Evolutionary conservation across 1,140 invertebrate species (phyloP), one percentile per base, ranked within the genome.

Genomic region (Caenorhabditis latens): DNA sequence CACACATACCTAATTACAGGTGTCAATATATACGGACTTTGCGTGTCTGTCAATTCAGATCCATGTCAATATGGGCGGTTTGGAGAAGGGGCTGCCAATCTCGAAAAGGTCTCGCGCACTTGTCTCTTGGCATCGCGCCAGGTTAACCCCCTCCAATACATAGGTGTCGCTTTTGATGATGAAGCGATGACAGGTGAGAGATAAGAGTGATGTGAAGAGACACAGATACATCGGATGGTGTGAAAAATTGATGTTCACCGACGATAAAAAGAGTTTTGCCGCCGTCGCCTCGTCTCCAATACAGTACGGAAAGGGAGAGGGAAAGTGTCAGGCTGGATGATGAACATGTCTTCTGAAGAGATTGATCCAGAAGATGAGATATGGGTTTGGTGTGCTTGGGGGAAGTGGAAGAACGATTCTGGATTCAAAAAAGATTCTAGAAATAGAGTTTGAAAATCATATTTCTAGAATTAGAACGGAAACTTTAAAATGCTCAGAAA

Each of bases 1-100:
- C 71, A 50, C 71, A 79, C 71, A 79, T 79, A 50, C 71, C 71
- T 79, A 79, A 79, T 79, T 79, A 79, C 71, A 79, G 71, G 71
- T 79, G 71, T 79, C 71, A 79, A 79, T 50, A 79, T 79, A 67
- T 50, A 48, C 46, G 46, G 65, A 21, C 50, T 24, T 14, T 53
- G 46, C 46, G 46, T 79, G 71, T 79, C 71, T 79, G 71, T 79
- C 71, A 79, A 8, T 50, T 79, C 19, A 11, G 71, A 79, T 79
- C 46, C 46, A 50, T 42, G 71, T 79, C 71, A 79, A 63, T 32
- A 32, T 32, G 32, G 32, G 32, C 32, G 32, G 32, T 32, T 32
- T 32, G 32, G n/a, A n/a, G n/a, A n/a, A n/a, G n/a, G 32, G 32
- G 32, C 0, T 32, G 32, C 32, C 32, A 32, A 32, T 32, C 32